Base-by-base conservation (phyloP, 1,140 invertebrate genomes). In the Bombus ignitus region DNA sequence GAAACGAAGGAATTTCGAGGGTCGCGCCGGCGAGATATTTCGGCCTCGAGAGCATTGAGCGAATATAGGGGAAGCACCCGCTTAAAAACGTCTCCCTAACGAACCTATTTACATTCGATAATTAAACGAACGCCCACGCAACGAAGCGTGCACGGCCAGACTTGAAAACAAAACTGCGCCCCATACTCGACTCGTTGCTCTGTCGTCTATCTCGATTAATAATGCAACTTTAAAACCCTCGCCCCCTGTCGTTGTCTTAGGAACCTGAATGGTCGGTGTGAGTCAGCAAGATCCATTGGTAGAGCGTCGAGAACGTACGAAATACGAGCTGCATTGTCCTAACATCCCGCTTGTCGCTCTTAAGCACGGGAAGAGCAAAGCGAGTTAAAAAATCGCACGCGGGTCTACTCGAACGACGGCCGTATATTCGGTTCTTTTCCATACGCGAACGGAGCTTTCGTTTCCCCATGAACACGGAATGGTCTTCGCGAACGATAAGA, bases 31-130 rank as follows among this genome's bases (percentile, higher is more conserved):
- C 4, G 22, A 37, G 32, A 25, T 12, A 32, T 39, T 81, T 59
- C 28, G n/a, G 1, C 3, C 13, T 47, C 47, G 25, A 37, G 44
- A 57, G 57, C 37, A 59, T 28, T 70, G 28, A 70, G 9, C 28
- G 35, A 62, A 22, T 35, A 15, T 9, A 35, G 28, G 59, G 44
- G 73, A 39, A 6, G 28, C 74, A 75, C 53, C 76, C 62, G 73
- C 87, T 91, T 66, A 87, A 91, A 91, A 91, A 88, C 86, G 68
- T 68, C 70, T 70, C 65, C 84, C 89, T 90, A 91, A 92, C 91
- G 91, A 92, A 90, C 90, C 90, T 88, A 90, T 92, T 92, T 92
- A 86, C 91, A 91, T 92, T 91, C 88, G 91, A 92, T 92, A 90
- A 92, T 92, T 89, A 88, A 92, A 90, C 83, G 80, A 87, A 84